These are phyloP conservation scores for Garrulus glandarius DNA, from an alignment of 2,797 vertebrate species.

Conservation along the genomic window DNA sequence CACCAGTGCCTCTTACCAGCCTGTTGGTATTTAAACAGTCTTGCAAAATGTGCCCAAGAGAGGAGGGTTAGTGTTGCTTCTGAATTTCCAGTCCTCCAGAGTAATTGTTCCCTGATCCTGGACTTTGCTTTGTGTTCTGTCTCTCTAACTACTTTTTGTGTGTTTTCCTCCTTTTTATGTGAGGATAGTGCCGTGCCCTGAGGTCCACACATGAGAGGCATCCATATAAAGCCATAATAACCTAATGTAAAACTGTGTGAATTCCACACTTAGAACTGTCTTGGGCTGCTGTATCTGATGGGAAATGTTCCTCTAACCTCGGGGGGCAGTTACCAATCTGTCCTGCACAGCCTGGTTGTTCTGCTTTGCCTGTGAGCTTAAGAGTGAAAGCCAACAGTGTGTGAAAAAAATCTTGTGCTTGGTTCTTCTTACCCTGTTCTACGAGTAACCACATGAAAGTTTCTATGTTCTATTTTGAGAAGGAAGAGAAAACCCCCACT, in stretches of 20 bases:
- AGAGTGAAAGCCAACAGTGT: constrained; percentile 23
- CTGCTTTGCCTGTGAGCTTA: neutral
- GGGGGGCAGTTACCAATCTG: neutral
- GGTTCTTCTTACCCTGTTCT: neutral
- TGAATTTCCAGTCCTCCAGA: neutral
- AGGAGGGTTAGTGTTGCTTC: neutral
- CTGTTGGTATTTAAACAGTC: neutral
- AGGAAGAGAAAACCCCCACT: neutral
- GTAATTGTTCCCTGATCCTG: neutral
- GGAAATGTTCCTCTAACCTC: neutral
- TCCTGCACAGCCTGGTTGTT: neutral
- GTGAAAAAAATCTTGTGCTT: neutral
- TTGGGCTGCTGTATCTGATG: neutral
- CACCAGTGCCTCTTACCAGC: neutral
- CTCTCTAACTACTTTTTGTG: neutral
- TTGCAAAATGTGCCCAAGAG: neutral
- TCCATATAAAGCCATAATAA: neutral
- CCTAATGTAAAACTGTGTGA: neutral
- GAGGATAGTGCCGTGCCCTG: neutral
- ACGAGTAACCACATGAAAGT: neutral
- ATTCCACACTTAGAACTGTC: neutral
- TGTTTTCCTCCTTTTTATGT: neutral
- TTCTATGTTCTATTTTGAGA: neutral
- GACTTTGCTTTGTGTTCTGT: neutral
- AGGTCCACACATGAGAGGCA: neutral